Evolutionary conservation across 2,113 vertebrate species (phyloP).

Genomic region (Chaetops frenatus): DNA sequence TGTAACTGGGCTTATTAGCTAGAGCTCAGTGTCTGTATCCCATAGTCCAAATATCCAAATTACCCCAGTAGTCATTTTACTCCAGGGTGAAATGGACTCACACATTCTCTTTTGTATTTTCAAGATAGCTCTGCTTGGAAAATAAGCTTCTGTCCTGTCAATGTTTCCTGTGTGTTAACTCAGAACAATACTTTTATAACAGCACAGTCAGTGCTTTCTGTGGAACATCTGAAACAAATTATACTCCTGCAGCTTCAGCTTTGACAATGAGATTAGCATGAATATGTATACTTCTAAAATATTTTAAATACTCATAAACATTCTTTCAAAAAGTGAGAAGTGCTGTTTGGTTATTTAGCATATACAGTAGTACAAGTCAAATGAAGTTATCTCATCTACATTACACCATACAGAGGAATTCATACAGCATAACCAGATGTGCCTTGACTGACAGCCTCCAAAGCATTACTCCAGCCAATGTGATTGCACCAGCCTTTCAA

Average conservation of each 20-base stretch:
- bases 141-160: not conserved
- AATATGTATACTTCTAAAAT: not conserved
- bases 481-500: not conserved
- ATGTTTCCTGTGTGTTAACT: not conserved
- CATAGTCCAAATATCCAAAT: not conserved
- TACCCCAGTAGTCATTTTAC: not conserved
- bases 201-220: not conserved
- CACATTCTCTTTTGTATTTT: not conserved
- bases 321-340: not conserved
- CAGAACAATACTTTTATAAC: not conserved
- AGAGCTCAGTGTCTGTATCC: not conserved
- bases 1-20: not conserved
- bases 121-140: not conserved
- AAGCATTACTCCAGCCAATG: not conserved
- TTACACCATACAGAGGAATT: not conserved
- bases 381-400: not conserved
- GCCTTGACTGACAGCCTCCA: not conserved
- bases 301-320: not conserved
- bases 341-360: not conserved
- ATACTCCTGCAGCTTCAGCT: not conserved
- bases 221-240: constrained; percentile 8
- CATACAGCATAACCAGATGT: not conserved
- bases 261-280: not conserved
- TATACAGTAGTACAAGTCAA: not conserved
- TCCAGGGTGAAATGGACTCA: not conserved